phyloP scores from a whole-genome alignment of 2,888 invertebrate genomes.

The Byasa hedistus region DNA sequence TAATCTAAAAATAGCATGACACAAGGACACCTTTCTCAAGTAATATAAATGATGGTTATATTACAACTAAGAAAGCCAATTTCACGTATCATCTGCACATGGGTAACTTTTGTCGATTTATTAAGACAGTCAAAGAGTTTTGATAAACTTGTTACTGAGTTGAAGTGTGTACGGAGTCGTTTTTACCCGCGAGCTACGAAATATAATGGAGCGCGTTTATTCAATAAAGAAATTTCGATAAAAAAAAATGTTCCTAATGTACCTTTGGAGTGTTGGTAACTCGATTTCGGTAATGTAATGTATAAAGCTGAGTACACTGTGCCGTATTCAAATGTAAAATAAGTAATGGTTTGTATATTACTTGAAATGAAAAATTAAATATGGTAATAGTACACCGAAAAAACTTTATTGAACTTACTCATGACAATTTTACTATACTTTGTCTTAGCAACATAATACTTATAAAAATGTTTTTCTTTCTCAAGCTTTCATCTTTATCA shows the following conservation, averaged over 20 bases:
- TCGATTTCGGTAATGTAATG: slow-evolving; percentile 19
- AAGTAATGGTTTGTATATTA: not conserved
- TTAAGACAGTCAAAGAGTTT: slow-evolving; percentile 6
- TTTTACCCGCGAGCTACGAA: slow-evolving; percentile 16
- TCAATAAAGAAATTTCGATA: slow-evolving; percentile 25
- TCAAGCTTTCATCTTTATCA: not conserved
- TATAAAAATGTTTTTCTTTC: not conserved
- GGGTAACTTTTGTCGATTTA: slow-evolving; percentile 4
- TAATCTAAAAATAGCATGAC: too few species aligned
- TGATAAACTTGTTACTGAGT: slow-evolving; percentile 22
- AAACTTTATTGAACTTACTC: too few species aligned
- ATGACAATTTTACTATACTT: too few species aligned
- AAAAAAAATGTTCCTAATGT: slow-evolving; percentile 22
- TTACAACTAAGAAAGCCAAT: not conserved
- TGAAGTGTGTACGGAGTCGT: slow-evolving; percentile 22
- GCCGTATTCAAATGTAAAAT: slow-evolving; percentile 9
- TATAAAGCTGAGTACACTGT: not conserved
- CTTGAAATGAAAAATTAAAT: not conserved
- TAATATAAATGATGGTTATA: not conserved
- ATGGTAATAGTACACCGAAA: too few species aligned
- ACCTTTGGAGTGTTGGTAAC: slow-evolving; percentile 8
- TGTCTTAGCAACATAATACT: not conserved
- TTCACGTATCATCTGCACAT: slow-evolving; percentile 1
- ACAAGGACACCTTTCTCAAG: too few species aligned
- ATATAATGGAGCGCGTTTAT: slow-evolving; percentile 28